Conservation (phyloP, 2,113 vertebrate species). For the Centropus unirufus region DNA sequence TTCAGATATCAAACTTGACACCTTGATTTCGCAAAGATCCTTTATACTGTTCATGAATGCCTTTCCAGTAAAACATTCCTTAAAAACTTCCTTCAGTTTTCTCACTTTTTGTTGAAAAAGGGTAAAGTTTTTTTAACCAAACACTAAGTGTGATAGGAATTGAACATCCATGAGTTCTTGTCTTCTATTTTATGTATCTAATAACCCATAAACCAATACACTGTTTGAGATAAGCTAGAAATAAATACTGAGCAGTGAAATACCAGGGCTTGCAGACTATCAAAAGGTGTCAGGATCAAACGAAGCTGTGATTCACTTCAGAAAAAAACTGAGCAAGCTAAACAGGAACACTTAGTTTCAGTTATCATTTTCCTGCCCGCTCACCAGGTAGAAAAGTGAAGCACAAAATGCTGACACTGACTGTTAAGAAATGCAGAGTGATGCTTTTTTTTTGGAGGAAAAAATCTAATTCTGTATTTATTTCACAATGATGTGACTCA, state of each 20-base stretch:
- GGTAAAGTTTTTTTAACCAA: neutral
- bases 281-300: neutral
- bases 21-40: neutral
- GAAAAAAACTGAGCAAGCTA: neutral
- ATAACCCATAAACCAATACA: neutral
- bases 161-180: neutral
- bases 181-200: neutral
- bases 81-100: neutral
- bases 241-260: neutral
- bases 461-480: neutral
- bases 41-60: neutral
- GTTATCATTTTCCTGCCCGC: neutral
- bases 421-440: neutral
- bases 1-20: neutral
- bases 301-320: neutral
- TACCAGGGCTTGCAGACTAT: neutral
- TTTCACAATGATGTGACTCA: neutral
- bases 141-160: neutral
- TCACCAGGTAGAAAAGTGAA: neutral
- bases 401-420: neutral
- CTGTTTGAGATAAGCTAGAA: neutral
- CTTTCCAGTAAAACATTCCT: neutral
- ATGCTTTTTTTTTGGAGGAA: neutral
- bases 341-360: constrained; percentile 16
- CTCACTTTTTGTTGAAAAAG: neutral